Base-by-base conservation (phyloP, 2,888 invertebrate genomes). In the Drosophila kokeensis region DNA sequence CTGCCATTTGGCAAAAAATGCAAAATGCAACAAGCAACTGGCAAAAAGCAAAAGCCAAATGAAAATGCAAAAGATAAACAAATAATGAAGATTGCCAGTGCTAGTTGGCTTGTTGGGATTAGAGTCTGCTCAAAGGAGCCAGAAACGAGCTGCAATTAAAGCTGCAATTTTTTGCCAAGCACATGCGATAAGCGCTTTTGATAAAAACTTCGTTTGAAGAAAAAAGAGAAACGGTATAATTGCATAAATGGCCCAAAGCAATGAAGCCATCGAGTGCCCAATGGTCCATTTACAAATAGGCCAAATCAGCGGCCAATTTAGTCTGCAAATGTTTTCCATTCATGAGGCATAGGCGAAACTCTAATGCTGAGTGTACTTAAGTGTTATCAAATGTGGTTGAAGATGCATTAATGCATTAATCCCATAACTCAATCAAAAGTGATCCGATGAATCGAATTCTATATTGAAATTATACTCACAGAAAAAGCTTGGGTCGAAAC, bases 141-240 rank as follows among this genome's bases (percentile, higher is more conserved):
- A 60, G 30, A 73, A 89, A 82, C 82, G 82, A 80, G 63, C 81
- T 53, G 78, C 90, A 85, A 85, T 87, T 85, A 87, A 87, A 77
- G 73, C 24, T 49, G 53, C 77, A 84, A 82, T 18, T 54, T 18
- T 54, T 76, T 82, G 54, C 70, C 79, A 67, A 66, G 55, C 63
- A 71, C 69, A 59, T 60, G 85, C 70, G 88, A 81, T 74, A 87
- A 83, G 50, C 42, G 70, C 53, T 49, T 54, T 66, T 71, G 84
- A 83, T 87, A 79, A 72, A 83, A 70, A 34, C 24, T 15, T 24
- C 67, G 75, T 87, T 83, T 87, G 85, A 87, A 76, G 87, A 70
- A 59, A 60, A 58, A 38, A 55, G 3, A 49, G 45, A 45, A 45
- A 45, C 15, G 24, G 15, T 15, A 15, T 45, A 45, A 24, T 45